phyloP scores from a whole-genome alignment of 1,140 invertebrate species.

The Diploscapter pachys region DNA sequence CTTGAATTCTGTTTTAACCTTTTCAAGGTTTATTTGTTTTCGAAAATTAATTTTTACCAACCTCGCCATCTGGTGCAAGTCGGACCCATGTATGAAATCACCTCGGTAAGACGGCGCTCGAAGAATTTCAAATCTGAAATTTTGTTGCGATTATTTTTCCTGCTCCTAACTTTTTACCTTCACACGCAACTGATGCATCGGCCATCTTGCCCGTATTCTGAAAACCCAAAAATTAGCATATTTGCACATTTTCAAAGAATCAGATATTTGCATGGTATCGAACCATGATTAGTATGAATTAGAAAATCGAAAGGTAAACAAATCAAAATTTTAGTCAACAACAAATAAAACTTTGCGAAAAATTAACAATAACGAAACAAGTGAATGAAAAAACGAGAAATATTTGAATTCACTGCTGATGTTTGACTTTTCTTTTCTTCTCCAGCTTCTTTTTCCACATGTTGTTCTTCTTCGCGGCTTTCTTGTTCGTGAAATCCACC shows the following conservation, averaged over 20 bases:
- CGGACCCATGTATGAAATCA: slow-evolving; percentile 87
- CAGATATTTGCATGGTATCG: no score
- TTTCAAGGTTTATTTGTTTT: no score
- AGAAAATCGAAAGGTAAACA: no score
- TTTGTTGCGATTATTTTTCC: background rate
- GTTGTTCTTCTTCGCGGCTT: slow-evolving; percentile 27
- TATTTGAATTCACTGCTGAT: slow-evolving; percentile 37
- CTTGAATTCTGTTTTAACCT: no score
- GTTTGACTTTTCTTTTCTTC: slow-evolving; percentile 51
- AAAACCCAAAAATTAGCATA: background rate
- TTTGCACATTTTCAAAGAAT: no score
- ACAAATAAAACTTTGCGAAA: slow-evolving; percentile 17
- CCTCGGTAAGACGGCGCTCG: slow-evolving; percentile 87
- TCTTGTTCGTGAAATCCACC: slow-evolving; percentile 12
- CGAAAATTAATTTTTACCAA: slow-evolving; percentile 58
- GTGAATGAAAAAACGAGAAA: background rate
- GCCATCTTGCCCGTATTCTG: slow-evolving; percentile 18
- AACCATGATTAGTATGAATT: no score
- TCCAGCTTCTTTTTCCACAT: slow-evolving; percentile 46
- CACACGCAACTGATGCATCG: slow-evolving; percentile 29
- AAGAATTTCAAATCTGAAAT: slow-evolving; percentile 90
- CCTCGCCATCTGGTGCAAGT: slow-evolving; percentile 86
- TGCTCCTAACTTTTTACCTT: slow-evolving; percentile 8
- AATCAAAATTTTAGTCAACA: slow-evolving; percentile 1
- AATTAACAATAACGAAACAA: slow-evolving; percentile 37